These are phyloP conservation scores for Spilosoma lubricipeda DNA, from an alignment of 2,888 invertebrate genomes.

Conservation along the genomic window DNA sequence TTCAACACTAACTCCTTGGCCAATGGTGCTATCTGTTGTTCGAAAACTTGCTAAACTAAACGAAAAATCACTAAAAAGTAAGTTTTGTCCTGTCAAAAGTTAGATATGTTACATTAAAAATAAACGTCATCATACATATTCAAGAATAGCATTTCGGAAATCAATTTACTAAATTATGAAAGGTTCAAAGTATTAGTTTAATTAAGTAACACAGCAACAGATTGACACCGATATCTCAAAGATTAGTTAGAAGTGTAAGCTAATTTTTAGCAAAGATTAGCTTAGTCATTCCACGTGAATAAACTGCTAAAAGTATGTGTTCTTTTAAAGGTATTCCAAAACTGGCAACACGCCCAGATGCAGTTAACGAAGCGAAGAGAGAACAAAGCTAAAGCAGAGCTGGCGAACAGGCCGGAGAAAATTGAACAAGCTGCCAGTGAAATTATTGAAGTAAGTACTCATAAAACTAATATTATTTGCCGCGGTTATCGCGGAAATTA, in stretches of 20 bases:
- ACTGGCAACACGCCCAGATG: conserved; percentile 98
- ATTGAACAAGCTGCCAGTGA: conserved; percentile 95
- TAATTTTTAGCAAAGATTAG: not conserved
- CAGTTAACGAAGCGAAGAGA: conserved; percentile 97
- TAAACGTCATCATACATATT: too few relatives aligned
- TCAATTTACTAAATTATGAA: too few relatives aligned
- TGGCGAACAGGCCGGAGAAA: conserved; percentile 96
- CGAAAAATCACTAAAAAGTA: too few relatives aligned
- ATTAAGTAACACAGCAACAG: too few relatives aligned
- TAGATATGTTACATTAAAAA: too few relatives aligned
- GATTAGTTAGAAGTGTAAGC: not conserved
- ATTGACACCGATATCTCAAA: not conserved
- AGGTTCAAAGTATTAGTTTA: too few relatives aligned
- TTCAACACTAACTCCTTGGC: too few relatives aligned
- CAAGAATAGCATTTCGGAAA: too few relatives aligned
- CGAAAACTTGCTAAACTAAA: too few relatives aligned
- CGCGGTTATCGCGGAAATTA: too few relatives aligned
- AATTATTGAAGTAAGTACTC: conserved; percentile 92
- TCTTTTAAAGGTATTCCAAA: conserved; percentile 92
- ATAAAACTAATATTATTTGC: not conserved
- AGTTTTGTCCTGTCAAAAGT: too few relatives aligned
- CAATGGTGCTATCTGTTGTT: too few relatives aligned
- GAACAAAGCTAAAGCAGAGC: conserved; percentile 95
- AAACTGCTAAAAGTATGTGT: not conserved
- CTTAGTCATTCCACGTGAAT: not conserved